Percentiles rank a stretch among this genome's conserved stretches.
Conservation (phyloP, 2,797 vertebrate genomes). For the Rhyacichthys aspro region DNA sequence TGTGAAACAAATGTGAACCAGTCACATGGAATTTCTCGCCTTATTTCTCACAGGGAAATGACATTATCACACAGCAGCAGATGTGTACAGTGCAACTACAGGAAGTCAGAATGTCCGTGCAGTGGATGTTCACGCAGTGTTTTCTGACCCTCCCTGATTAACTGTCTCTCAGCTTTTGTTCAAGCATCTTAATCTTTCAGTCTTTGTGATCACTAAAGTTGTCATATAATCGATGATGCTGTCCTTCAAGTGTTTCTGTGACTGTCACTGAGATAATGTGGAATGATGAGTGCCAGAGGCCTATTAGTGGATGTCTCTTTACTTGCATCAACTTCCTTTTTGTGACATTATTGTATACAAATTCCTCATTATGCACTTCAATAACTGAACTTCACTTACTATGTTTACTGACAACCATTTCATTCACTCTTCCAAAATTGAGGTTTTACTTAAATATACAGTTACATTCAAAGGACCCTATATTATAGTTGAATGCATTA, state of each 20-base stretch:
- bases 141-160: too few relatives aligned
- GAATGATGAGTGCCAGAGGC: too few relatives aligned
- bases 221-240: slow-evolving; percentile 35
- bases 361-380: too few relatives aligned
- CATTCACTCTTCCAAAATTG: neutral
- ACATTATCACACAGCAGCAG: slow-evolving; percentile 33
- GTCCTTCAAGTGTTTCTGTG: too few relatives aligned
- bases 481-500: neutral
- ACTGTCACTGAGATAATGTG: too few relatives aligned
- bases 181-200: slow-evolving; percentile 16
- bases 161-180: too few relatives aligned
- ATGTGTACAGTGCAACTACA: slow-evolving; percentile 4
- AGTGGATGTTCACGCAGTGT: slow-evolving; percentile 5
- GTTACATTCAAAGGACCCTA: neutral
- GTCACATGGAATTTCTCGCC: neutral
- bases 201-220: slow-evolving; percentile 41
- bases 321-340: too few relatives aligned
- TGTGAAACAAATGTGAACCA: too few relatives aligned
- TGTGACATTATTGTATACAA: too few relatives aligned
- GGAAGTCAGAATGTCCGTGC: slow-evolving; percentile 44
- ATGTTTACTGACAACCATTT: too few relatives aligned
- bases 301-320: too few relatives aligned
- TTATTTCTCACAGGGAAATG: slow-evolving; percentile 12
- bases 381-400: too few relatives aligned
- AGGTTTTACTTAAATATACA: slow-evolving; percentile 18